Evolutionary conservation across 2,113 vertebrate genomes (phyloP), one percentile per base, ranked within the genome.

Genomic region (Pseudolaguvia tuberculata): DNA sequence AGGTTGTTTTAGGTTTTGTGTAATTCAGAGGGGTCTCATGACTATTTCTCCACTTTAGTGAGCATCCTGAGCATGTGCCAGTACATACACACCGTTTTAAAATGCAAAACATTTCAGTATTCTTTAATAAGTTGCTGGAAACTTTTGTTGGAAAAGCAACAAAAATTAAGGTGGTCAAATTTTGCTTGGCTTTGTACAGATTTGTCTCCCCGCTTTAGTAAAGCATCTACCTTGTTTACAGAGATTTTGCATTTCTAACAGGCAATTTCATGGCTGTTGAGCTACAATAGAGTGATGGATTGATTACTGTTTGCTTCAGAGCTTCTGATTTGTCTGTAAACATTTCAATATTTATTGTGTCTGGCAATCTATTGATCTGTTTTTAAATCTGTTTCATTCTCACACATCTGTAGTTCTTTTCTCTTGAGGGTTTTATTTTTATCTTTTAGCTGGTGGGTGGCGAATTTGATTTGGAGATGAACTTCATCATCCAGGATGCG

Each of bases 401-500:
- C 5, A 9, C 61, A 23, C 61, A 8, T 21, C 20, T 4, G 10
- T 9, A 6, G 5, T 13, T 59, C 6, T 45, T 66, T 18, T 65
- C 29, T 39, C 18, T 27, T 57, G 14, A n/a, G 2, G n/a, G n/a
- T 65, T 23, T 20, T 25, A 3, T 53, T 17, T 57, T n/a, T 52
- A n/a, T 13, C 17, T 20, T 23, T 59, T 85, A 99, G 97, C 90
- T 98, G 83, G 97, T 99, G 87, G 97, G 96, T 35, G 96, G 96
- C 0, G 96, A 99, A 87, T 99, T 99, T 86, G 97, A 99, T 91
- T 92, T 99, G 85, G 97, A 99, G 90, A 99, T 98, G 94, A 99
- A 99, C 92, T 99, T 99, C 89, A 99, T 99, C 88, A 99, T 99
- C 88, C 96, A 98, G 88, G 97, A 98, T 84, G 95, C 95, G 14